These are phyloP conservation scores for Fopius arisanus DNA, from an alignment of 1,140 invertebrate genomes.

Conservation along the genomic window DNA sequence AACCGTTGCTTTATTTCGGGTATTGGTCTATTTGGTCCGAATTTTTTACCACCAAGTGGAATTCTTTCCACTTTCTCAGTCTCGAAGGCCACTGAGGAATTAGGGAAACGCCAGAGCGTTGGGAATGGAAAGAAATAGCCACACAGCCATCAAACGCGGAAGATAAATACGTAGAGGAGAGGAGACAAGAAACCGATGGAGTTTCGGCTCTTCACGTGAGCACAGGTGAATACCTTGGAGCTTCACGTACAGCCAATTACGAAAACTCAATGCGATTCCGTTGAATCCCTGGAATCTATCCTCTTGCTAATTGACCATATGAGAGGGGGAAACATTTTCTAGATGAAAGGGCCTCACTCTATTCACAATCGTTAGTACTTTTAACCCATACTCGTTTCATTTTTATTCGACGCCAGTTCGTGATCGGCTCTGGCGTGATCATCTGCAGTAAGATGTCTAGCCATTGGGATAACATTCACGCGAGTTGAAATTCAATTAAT, in stretches of 20 bases:
- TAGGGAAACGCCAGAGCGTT: conserved; percentile 3
- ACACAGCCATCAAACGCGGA: conserved; percentile 1
- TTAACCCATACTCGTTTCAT: neutral
- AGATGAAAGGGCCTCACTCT: conserved; percentile 17
- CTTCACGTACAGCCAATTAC: conserved; percentile 31
- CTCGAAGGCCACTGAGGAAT: conserved; percentile 9
- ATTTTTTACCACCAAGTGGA: neutral
- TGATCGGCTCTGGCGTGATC: conserved; percentile 11
- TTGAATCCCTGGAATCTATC: conserved; percentile 34
- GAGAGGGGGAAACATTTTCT: conserved; percentile 20
- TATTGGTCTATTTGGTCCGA: too few relatives aligned
- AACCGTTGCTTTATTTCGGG: too few relatives aligned
- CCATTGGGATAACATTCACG: neutral
- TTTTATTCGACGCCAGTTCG: neutral
- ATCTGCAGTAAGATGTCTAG: neutral
- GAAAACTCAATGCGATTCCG: conserved; percentile 27
- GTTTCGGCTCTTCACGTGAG: conserved; percentile 10
- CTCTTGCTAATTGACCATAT: conserved; percentile 35
- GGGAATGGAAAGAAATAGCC: neutral
- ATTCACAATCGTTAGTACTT: conserved; percentile 8
- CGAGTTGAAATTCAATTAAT: neutral
- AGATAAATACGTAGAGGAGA: neutral
- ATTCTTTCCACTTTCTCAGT: neutral
- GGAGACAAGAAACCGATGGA: neutral
- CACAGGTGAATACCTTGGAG: neutral